phyloP scores from a whole-genome alignment of 2,113 vertebrate species.

The Petrocephalus zakoni region DNA sequence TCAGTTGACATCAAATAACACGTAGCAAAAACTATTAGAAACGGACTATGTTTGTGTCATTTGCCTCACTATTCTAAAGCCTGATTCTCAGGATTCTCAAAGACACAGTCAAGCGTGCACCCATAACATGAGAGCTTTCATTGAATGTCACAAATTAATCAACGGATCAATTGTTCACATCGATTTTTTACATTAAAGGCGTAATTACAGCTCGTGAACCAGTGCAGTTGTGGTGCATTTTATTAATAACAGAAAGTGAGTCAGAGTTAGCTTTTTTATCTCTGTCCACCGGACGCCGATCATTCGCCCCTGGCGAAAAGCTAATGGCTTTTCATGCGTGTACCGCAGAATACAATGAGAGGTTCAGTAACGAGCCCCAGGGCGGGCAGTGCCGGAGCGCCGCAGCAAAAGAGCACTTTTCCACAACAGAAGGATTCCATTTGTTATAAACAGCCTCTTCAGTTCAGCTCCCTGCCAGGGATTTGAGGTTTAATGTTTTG shows the following conservation, averaged over 20 bases:
- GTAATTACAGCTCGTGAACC: neutral
- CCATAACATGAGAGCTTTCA: neutral
- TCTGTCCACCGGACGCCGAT: constrained; percentile 31
- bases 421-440: constrained; percentile 32
- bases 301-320: constrained; percentile 17
- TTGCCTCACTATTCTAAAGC: neutral
- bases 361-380: constrained; percentile 16
- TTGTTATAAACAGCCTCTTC: constrained; percentile 35
- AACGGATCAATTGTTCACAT: neutral
- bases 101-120: neutral
- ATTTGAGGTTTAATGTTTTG: constrained; percentile 33
- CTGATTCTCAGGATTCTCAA: neutral
- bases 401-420: constrained; percentile 24
- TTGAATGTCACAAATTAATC: neutral
- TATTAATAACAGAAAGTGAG: constrained; percentile 36
- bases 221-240: neutral
- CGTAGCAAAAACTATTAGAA: neutral
- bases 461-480: constrained; percentile 14
- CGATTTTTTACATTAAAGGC: neutral
- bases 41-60: neutral
- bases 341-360: constrained; percentile 19
- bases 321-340: neutral
- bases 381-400: constrained; percentile 27
- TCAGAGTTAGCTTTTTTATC: constrained; percentile 17
- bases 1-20: neutral